Conservation (phyloP, 2,797 vertebrate genomes). For the Manis crassicaudata region DNA sequence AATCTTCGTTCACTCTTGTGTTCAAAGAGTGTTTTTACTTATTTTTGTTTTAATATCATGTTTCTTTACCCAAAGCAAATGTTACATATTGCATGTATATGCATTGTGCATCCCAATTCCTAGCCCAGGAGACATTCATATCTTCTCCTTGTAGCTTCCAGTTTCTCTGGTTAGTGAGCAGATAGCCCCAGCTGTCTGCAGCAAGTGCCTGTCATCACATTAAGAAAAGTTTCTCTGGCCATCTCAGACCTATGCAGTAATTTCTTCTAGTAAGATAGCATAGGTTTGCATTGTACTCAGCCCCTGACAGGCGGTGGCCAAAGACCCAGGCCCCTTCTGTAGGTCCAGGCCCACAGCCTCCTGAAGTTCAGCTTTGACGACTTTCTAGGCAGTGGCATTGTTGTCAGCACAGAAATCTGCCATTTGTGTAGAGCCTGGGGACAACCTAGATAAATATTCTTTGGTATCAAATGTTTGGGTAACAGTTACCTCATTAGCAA, state of each 20-base stretch:
- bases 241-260: background rate
- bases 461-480: background rate
- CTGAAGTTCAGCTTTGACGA: background rate
- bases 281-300: background rate
- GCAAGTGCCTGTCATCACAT: background rate
- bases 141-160: background rate
- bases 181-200: background rate
- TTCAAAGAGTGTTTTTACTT: constrained; percentile 35
- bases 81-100: background rate
- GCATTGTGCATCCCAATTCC: background rate
- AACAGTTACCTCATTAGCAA: background rate
- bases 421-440: background rate
- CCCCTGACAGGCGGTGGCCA: background rate
- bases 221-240: background rate
- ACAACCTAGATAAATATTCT: background rate
- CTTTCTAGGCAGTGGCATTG: background rate
- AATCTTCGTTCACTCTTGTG: constrained; percentile 45
- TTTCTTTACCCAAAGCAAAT: constrained; percentile 36
- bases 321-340: background rate
- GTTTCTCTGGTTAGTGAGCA: constrained; percentile 13
- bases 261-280: background rate
- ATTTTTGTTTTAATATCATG: constrained; percentile 1
- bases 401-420: background rate
- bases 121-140: background rate
- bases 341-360: background rate